Conservation (phyloP, 2,888 invertebrate species). For the Erebia aethiops region DNA sequence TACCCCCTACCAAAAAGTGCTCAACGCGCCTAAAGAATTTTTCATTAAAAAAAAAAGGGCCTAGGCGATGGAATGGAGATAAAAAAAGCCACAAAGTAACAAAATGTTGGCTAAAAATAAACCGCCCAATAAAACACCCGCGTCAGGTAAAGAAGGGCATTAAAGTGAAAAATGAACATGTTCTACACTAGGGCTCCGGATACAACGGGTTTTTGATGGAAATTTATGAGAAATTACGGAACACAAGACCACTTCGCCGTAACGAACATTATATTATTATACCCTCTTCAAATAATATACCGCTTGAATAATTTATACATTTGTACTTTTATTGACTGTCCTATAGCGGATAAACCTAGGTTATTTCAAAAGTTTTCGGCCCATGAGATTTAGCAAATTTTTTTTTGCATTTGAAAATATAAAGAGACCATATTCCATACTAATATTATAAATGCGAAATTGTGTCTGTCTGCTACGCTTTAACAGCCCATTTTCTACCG, state of each 20-base stretch:
- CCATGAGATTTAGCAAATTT: no score
- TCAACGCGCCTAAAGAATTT: no score
- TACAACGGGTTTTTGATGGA: slow-evolving; percentile 33
- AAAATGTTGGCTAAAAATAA: slow-evolving; percentile 5
- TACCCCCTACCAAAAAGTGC: no score
- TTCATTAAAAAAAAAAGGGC: no score
- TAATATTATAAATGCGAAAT: no score
- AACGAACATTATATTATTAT: slow-evolving; percentile 21
- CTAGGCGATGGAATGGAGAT: background rate
- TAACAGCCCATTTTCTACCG: no score
- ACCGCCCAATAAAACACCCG: slow-evolving; percentile 27
- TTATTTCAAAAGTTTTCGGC: no score
- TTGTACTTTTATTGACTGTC: no score
- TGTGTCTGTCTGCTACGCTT: no score
- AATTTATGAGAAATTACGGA: slow-evolving; percentile 31
- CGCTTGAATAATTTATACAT: background rate
- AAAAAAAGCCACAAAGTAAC: background rate
- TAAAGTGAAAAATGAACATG: slow-evolving; percentile 39
- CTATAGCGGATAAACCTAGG: no score
- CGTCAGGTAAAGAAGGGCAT: slow-evolving; percentile 33
- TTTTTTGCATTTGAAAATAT: no score
- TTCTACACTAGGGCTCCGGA: slow-evolving; percentile 26
- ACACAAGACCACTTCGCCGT: slow-evolving; percentile 13
- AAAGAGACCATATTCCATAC: no score
- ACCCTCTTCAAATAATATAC: slow-evolving; percentile 19